These are phyloP conservation scores for Atta colombica DNA, from an alignment of 1,140 invertebrate species.

Conservation along the genomic window DNA sequence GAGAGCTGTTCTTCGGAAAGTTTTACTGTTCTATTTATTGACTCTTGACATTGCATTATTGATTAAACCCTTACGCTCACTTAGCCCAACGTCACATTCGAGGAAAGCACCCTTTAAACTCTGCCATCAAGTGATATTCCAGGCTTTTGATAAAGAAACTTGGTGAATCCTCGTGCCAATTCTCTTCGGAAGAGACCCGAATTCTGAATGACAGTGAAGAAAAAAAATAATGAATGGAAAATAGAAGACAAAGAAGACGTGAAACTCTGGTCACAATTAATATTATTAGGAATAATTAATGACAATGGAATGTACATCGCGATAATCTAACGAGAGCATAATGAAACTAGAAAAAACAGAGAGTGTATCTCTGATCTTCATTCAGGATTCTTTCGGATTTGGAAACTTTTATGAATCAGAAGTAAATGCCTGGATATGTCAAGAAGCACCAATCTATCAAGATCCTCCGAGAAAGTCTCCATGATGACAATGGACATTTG, in stretches of 20 bases:
- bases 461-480: neutral
- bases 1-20: neutral
- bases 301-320: neutral
- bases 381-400: neutral
- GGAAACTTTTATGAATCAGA: neutral
- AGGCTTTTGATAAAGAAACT: neutral
- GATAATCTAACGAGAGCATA: constrained; percentile 12
- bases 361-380: neutral
- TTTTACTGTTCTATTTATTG: neutral
- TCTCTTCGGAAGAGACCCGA: neutral
- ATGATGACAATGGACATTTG: constrained; percentile 2
- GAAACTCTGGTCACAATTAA: neutral
- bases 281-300: neutral
- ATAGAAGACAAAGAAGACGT: neutral
- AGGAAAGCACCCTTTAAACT: neutral
- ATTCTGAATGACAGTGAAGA: neutral
- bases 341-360: neutral
- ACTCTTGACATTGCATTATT: neutral
- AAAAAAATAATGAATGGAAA: neutral
- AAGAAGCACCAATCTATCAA: neutral
- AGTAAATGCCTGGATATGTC: neutral
- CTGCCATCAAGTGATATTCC: neutral
- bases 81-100: neutral
- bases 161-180: neutral
- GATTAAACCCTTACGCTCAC: neutral